Percentiles rank a stretch among this genome's conserved stretches.
Conservation (phyloP, 2,888 invertebrate species). For the Osmoderma eremita region DNA sequence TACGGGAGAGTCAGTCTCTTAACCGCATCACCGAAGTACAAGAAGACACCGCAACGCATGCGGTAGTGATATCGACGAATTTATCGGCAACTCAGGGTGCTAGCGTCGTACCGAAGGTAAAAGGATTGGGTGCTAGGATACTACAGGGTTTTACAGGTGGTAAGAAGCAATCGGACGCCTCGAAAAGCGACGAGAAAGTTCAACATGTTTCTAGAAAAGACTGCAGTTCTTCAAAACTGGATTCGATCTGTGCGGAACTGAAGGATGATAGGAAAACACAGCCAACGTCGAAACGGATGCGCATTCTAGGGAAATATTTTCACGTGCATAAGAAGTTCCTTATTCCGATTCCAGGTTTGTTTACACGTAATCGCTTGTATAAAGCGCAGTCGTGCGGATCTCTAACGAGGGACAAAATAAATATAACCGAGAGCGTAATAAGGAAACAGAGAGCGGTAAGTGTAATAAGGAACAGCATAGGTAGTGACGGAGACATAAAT, state of each 20-base stretch:
- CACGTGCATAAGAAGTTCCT: conserved; percentile 75
- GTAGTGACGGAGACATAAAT: conserved; percentile 66
- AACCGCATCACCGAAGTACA: conserved; percentile 89
- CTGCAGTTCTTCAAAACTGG: conserved; percentile 31
- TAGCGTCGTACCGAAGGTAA: conserved; percentile 61
- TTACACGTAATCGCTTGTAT: conserved; percentile 68
- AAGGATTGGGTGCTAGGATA: conserved; percentile 66
- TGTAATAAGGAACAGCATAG: conserved; percentile 60
- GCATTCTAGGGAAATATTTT: conserved; percentile 74
- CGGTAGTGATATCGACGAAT: conserved; percentile 57
- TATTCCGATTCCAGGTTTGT: conserved; percentile 69
- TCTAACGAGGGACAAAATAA: conserved; percentile 67
- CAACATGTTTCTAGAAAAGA: conserved; percentile 52
- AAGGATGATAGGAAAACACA: conserved; percentile 55
- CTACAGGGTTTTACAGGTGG: conserved; percentile 61
- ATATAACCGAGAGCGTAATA: conserved; percentile 58
- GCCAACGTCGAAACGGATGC: conserved; percentile 66
- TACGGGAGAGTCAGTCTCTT: conserved; percentile 85
- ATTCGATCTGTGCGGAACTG: conserved; percentile 33
- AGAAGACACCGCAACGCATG: conserved; percentile 69
- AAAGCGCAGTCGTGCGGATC: conserved; percentile 74
- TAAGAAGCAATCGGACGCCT: conserved; percentile 49
- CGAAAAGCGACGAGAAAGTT: conserved; percentile 56
- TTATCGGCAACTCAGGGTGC: conserved; percentile 57
- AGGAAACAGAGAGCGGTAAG: conserved; percentile 63